phyloP scores from a whole-genome alignment of 2,888 invertebrate genomes.

The Micoletzkya japonica region DNA sequence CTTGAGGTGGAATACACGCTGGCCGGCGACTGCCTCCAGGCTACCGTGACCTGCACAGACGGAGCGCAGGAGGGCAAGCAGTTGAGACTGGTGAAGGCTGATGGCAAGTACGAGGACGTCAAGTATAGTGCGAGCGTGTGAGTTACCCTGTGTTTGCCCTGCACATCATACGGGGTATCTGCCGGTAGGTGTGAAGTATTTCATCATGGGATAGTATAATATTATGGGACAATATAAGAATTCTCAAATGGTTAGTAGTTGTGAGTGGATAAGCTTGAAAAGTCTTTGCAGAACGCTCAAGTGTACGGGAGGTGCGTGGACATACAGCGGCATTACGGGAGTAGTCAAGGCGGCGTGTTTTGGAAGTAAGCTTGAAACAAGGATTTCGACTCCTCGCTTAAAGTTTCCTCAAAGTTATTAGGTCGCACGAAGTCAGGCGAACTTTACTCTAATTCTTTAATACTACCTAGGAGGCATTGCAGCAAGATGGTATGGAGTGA shows the following conservation, averaged over 20 bases:
- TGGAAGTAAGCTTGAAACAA: slow-evolving; percentile 1
- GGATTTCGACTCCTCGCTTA: too few species aligned
- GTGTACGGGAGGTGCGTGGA: neutral
- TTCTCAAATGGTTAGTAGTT: neutral
- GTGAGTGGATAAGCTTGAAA: neutral
- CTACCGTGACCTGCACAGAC: slow-evolving; percentile 5
- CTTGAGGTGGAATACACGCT: neutral
- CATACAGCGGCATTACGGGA: neutral
- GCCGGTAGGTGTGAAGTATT: neutral
- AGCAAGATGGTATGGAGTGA: neutral
- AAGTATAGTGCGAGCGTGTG: neutral
- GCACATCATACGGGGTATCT: neutral
- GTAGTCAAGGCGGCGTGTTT: neutral
- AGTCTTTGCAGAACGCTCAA: neutral
- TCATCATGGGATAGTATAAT: neutral
- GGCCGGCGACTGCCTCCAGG: neutral
- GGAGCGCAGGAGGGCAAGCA: neutral
- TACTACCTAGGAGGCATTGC: too few species aligned
- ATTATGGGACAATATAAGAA: neutral
- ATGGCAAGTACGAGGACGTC: slow-evolving; percentile 1
- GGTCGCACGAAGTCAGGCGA: too few species aligned
- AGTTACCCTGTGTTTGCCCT: neutral
- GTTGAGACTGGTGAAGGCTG: slow-evolving; percentile 14
- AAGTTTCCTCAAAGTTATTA: too few species aligned
- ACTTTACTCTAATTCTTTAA: neutral